phyloP scores from a whole-genome alignment of 2,113 vertebrate genomes.

The Lipophrys pholis region DNA sequence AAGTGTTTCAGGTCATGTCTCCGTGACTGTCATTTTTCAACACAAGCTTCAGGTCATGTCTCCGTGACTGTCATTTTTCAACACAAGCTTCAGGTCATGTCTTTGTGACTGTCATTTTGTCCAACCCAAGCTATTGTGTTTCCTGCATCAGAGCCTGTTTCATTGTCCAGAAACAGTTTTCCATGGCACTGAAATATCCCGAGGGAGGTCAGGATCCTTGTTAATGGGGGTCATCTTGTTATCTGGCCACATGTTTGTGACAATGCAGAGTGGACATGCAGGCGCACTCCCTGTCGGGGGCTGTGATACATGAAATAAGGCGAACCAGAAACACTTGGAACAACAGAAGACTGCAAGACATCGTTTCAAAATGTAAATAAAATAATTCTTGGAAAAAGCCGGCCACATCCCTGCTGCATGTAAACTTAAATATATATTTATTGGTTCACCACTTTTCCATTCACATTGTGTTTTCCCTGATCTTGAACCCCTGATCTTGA shows the following conservation, averaged over 20 bases:
- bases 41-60: too few species aligned
- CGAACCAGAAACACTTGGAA: slow-evolving; percentile 54
- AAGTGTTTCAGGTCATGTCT: neutral
- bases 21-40: too few species aligned
- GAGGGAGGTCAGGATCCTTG: slow-evolving; percentile 27
- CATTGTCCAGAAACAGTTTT: slow-evolving; percentile 51
- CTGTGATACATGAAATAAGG: slow-evolving; percentile 3
- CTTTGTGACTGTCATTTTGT: neutral
- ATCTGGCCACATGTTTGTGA: slow-evolving; percentile 59
- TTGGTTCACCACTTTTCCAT: neutral
- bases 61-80: too few species aligned
- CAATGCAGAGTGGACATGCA: slow-evolving; percentile 36
- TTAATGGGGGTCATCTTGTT: slow-evolving; percentile 62
- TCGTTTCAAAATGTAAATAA: slow-evolving; percentile 44
- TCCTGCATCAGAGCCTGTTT: slow-evolving; percentile 51
- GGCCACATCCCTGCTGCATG: slow-evolving; percentile 4
- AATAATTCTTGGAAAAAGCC: slow-evolving; percentile 35
- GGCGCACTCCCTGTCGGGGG: slow-evolving; percentile 41
- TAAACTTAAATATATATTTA: slow-evolving; percentile 5
- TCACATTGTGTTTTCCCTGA: neutral
- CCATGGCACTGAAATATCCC: slow-evolving; percentile 36
- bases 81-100: too few species aligned
- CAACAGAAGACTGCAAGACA: slow-evolving; percentile 33
- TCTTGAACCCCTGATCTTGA: too few species aligned
- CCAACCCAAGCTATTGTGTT: slow-evolving; percentile 26